Percentiles rank a stretch among this genome's conserved stretches.
Evolutionary conservation across 1,140 invertebrate genomes (phyloP).

Genomic region (Coenobita brevimanus): DNA sequence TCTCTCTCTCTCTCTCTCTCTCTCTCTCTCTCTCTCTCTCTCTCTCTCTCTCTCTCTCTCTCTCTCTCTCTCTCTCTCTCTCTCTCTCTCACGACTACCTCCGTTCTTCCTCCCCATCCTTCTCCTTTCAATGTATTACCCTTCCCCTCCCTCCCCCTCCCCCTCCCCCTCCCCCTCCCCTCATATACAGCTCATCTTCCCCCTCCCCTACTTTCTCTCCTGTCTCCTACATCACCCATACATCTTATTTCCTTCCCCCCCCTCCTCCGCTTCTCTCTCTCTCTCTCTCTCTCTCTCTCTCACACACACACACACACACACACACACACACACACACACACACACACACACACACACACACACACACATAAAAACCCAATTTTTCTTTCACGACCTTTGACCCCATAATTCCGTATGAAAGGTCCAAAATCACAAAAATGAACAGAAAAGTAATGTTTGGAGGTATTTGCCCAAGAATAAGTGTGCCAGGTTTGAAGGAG

Average conservation of each 20-base stretch:
- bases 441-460: too few species aligned
- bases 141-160: background rate
- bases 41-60: background rate
- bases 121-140: too few species aligned
- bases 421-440: too few species aligned
- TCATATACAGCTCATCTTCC: background rate
- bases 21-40: constrained; percentile 13
- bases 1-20: constrained; percentile 12
- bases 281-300: background rate
- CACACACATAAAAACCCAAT: too few species aligned
- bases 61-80: background rate
- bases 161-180: background rate
- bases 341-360: too few species aligned
- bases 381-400: too few species aligned
- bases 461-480: too few species aligned
- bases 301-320: too few species aligned
- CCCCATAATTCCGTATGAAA: too few species aligned
- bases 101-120: background rate
- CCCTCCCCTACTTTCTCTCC: background rate
- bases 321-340: too few species aligned
- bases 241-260: too few species aligned
- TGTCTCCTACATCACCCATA: background rate
- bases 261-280: background rate
- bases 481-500: too few species aligned
- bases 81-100: background rate